Percentiles rank a stretch among this genome's conserved stretches.
These are phyloP conservation scores for Volucella zonaria DNA, from an alignment of 2,888 invertebrate genomes.

Conservation along the genomic window DNA sequence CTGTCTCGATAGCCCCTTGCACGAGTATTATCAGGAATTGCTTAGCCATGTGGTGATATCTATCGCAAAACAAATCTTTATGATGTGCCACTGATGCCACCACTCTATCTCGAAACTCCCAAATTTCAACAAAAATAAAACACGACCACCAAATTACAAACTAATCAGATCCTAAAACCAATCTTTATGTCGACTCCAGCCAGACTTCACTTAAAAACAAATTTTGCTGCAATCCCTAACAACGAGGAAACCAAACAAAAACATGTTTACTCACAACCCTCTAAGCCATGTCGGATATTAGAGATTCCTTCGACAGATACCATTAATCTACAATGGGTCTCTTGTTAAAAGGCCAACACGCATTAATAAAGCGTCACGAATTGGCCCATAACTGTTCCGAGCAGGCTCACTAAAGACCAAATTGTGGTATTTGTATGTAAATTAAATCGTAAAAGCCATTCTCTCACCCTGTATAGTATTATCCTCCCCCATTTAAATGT, in stretches of 20 bases:
- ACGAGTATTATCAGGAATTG: no score
- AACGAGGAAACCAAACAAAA: constrained; percentile 1
- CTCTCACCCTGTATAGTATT: neutral
- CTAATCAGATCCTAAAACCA: no score
- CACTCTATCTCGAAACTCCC: no score
- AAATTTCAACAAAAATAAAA: no score
- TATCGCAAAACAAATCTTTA: no score
- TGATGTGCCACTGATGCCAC: no score
- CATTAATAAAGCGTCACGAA: constrained; percentile 64
- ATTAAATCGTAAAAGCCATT: constrained; percentile 52
- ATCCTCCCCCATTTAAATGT: neutral
- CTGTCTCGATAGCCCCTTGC: no score
- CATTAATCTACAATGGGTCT: constrained; percentile 55
- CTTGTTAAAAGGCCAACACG: constrained; percentile 62
- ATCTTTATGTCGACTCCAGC: neutral
- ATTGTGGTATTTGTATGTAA: constrained; percentile 68
- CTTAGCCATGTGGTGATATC: no score
- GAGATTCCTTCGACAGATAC: constrained; percentile 52
- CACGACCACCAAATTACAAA: no score
- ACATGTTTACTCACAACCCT: constrained; percentile 21
- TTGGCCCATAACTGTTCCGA: constrained; percentile 58
- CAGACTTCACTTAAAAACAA: constrained; percentile 19
- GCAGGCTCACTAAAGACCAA: constrained; percentile 54
- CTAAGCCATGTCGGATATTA: constrained; percentile 48
- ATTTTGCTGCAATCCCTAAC: constrained; percentile 15